Evolutionary conservation across 2,113 vertebrate genomes (phyloP).

Genomic region (Sialia sialis): DNA sequence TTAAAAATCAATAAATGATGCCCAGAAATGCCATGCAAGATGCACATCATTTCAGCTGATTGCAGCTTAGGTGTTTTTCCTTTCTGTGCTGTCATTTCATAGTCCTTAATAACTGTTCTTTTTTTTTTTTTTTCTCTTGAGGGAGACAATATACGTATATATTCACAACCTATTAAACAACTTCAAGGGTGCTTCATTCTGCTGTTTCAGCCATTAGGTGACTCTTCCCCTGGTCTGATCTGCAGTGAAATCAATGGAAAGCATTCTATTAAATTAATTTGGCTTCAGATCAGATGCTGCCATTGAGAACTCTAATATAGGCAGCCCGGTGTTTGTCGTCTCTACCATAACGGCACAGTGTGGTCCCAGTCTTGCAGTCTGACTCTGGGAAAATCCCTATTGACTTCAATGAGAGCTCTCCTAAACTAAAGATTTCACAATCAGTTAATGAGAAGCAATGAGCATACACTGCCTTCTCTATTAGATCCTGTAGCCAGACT

Average conservation of each 20-base stretch:
- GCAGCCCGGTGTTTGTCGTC: slow-evolving; percentile 41
- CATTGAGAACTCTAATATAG: background rate
- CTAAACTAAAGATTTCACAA: slow-evolving; percentile 18
- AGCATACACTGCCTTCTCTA: slow-evolving; percentile 48
- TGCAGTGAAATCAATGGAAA: slow-evolving; percentile 1
- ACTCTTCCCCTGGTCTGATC: background rate
- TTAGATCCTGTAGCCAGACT: slow-evolving; percentile 46
- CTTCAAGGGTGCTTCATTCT: background rate
- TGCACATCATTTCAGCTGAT: background rate
- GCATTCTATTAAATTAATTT: slow-evolving; percentile 15
- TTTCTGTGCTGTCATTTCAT: background rate
- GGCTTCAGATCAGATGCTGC: slow-evolving; percentile 34
- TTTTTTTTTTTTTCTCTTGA: background rate
- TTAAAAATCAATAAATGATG: slow-evolving; percentile 15
- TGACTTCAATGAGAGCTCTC: slow-evolving; percentile 25
- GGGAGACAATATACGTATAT: background rate
- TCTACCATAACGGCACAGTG: slow-evolving; percentile 43
- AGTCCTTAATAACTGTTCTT: background rate
- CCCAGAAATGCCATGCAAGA: background rate
- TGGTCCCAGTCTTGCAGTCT: slow-evolving; percentile 41
- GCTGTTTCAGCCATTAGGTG: background rate
- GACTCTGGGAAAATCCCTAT: slow-evolving; percentile 40
- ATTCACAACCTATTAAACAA: background rate
- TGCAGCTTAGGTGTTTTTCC: background rate
- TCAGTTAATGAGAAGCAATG: slow-evolving; percentile 48